These are phyloP conservation scores for Pedionomus torquatus DNA, from an alignment of 2,113 vertebrate genomes.

Conservation along the genomic window DNA sequence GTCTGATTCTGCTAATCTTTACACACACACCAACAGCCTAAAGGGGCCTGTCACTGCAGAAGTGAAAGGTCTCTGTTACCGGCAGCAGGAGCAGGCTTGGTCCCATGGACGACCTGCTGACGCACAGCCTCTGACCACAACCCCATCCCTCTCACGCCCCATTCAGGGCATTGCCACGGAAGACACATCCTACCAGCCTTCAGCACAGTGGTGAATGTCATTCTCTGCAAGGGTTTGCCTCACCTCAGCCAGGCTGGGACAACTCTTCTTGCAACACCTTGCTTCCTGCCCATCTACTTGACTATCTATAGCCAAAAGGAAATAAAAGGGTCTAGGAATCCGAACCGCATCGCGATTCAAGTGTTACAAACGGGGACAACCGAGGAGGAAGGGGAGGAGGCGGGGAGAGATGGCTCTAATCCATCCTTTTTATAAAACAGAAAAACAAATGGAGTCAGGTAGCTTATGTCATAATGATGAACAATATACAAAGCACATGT, in stretches of 20 bases:
- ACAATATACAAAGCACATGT: constrained; percentile 73
- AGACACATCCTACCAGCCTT: neutral
- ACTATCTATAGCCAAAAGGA: neutral
- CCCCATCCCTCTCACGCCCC: rapidly evolving
- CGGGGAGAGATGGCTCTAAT: neutral
- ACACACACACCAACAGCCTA: neutral
- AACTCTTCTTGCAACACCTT: neutral
- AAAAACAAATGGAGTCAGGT: constrained; percentile 65
- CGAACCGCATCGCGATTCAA: neutral
- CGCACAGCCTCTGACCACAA: rapidly evolving
- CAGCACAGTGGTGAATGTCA: constrained; percentile 3
- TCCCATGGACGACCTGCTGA: rapidly evolving
- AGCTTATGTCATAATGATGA: constrained; percentile 76
- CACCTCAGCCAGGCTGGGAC: neutral
- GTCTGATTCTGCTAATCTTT: neutral
- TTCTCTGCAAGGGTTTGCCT: neutral
- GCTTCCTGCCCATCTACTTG: neutral
- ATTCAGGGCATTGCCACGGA: rapidly evolving
- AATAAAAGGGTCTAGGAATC: neutral
- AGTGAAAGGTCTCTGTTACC: neutral
- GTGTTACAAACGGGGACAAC: neutral
- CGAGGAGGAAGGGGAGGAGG: neutral
- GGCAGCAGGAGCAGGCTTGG: neutral
- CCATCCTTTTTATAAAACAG: constrained; percentile 43
- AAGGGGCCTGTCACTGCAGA: neutral